These are phyloP conservation scores for Drosophila kuntzei DNA, from an alignment of 2,888 invertebrate species.

Conservation along the genomic window DNA sequence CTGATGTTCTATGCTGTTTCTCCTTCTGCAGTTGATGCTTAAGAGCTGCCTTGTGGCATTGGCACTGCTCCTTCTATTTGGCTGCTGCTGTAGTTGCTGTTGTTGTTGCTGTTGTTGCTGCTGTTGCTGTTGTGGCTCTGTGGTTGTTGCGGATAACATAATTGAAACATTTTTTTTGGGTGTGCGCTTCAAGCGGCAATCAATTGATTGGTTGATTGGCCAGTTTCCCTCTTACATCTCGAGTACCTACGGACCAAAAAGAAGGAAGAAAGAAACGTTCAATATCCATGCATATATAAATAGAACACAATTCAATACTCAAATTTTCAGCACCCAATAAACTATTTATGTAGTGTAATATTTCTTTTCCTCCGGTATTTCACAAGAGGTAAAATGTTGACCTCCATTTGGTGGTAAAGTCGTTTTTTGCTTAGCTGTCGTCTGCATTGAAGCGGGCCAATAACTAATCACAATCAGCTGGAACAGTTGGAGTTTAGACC, in stretches of 20 bases:
- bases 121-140: slow-evolving; percentile 36
- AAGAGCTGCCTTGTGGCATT: slow-evolving; percentile 43
- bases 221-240: slow-evolving; percentile 55
- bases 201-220: slow-evolving; percentile 59
- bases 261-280: not conserved
- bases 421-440: slow-evolving; percentile 33
- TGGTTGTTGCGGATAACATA: slow-evolving; percentile 66
- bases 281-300: slow-evolving; percentile 1
- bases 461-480: slow-evolving; percentile 45
- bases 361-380: slow-evolving; percentile 9
- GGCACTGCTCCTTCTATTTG: slow-evolving; percentile 39
- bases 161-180: slow-evolving; percentile 74
- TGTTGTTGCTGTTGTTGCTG: slow-evolving; percentile 36
- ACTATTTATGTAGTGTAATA: slow-evolving; percentile 2
- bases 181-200: slow-evolving; percentile 59
- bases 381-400: slow-evolving; percentile 25
- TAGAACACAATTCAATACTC: slow-evolving; percentile 23
- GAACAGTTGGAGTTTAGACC: slow-evolving; percentile 49
- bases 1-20: slow-evolving; percentile 13
- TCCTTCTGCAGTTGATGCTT: slow-evolving; percentile 27
- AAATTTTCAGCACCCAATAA: slow-evolving; percentile 2
- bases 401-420: slow-evolving; percentile 29
- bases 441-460: slow-evolving; percentile 48
- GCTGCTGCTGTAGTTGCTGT: slow-evolving; percentile 39
- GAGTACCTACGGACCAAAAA: slow-evolving; percentile 26